phyloP scores from a whole-genome alignment of 2,113 vertebrate genomes.

The Strigops habroptila region DNA sequence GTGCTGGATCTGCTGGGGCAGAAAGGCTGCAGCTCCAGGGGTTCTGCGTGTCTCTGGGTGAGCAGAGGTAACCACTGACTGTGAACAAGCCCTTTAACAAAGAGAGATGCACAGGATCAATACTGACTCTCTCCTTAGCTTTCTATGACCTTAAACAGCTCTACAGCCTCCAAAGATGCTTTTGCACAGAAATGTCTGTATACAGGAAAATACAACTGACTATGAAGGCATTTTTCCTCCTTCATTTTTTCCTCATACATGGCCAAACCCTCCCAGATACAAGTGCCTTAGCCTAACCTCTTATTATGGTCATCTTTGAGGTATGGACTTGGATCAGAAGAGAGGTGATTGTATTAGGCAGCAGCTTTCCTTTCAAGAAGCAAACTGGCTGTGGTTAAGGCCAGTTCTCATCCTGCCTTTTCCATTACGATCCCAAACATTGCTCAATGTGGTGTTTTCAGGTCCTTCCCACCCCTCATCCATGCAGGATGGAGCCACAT shows the following conservation, averaged over 20 bases:
- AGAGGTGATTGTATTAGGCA: not conserved
- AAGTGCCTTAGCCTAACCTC: not conserved
- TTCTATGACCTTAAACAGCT: not conserved
- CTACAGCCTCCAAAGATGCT: not conserved
- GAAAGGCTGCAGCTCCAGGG: not conserved
- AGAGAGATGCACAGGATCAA: not conserved
- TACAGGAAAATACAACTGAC: not conserved
- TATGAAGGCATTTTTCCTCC: not conserved
- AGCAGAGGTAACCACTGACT: not conserved
- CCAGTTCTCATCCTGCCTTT: not conserved
- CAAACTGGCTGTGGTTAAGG: not conserved
- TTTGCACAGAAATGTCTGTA: not conserved
- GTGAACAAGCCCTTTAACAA: not conserved
- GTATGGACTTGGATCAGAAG: not conserved
- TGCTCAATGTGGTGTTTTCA: fast-evolving
- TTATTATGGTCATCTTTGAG: not conserved
- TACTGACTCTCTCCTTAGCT: not conserved
- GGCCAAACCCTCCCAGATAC: not conserved
- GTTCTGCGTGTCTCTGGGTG: not conserved
- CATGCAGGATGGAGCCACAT: fast-evolving
- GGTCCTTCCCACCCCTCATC: not conserved
- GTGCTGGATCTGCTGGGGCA: not conserved
- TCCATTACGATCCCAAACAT: not conserved
- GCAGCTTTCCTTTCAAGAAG: not conserved
- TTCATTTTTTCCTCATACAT: not conserved